These are phyloP conservation scores for Leptocoma aspasia DNA, from an alignment of 2,113 vertebrate genomes.

Conservation along the genomic window DNA sequence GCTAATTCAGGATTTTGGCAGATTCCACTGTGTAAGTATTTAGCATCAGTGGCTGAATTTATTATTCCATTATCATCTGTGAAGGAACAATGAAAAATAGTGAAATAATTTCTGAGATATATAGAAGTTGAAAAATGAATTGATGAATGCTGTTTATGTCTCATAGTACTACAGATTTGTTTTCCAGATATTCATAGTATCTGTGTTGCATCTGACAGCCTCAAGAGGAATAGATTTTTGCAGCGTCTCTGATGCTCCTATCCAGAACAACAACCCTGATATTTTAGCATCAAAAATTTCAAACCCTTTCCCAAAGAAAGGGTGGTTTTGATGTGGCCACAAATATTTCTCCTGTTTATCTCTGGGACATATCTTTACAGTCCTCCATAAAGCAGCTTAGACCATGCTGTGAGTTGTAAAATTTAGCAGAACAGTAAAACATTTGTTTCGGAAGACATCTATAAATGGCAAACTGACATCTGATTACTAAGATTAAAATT, in stretches of 20 bases:
- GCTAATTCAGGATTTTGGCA: neutral
- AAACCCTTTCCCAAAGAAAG: neutral
- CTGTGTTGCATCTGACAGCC: neutral
- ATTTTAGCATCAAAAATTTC: neutral
- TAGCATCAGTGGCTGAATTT: neutral
- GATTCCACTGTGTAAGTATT: neutral
- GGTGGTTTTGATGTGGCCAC: neutral
- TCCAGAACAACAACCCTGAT: neutral
- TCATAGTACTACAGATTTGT: neutral
- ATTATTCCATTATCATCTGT: slow-evolving; percentile 15
- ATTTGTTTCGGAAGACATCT: neutral
- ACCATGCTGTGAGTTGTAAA: neutral
- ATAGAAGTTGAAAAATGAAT: neutral
- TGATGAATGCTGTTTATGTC: neutral
- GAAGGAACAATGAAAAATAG: slow-evolving; percentile 5
- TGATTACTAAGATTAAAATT: neutral
- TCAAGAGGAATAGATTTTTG: neutral
- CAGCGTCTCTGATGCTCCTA: neutral
- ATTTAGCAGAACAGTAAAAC: neutral
- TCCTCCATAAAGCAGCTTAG: neutral
- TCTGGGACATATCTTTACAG: neutral
- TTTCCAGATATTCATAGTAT: neutral
- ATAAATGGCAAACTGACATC: neutral
- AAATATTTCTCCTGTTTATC: neutral
- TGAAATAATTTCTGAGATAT: neutral